Conservation (phyloP, 2,888 invertebrate genomes). For the Cybosia mesomella region DNA sequence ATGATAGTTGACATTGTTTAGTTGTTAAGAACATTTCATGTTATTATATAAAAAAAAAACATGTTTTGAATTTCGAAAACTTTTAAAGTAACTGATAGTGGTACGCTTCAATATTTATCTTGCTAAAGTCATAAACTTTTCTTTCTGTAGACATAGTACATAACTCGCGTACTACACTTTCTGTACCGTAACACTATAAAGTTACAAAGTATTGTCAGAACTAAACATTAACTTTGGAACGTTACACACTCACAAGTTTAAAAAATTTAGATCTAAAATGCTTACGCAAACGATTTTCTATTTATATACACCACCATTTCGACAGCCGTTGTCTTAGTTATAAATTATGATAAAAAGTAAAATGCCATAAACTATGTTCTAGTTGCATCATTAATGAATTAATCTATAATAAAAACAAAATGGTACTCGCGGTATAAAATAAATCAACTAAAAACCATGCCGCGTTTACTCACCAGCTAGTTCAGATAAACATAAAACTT, state of each 20-base stretch:
- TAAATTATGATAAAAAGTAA: neutral
- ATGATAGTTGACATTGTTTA: no score
- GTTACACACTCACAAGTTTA: neutral
- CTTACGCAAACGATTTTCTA: no score
- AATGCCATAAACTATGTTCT: neutral
- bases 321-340: neutral
- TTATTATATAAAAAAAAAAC: no score
- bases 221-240: neutral
- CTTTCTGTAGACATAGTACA: neutral
- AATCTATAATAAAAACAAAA: neutral
- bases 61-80: no score
- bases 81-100: neutral
- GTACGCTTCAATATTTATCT: neutral
- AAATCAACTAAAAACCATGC: neutral
- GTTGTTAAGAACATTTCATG: no score
- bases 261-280: neutral
- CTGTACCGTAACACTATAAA: neutral
- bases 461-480: constrained; percentile 45
- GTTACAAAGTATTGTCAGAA: neutral
- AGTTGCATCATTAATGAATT: neutral
- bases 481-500: constrained; percentile 57
- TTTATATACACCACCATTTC: neutral
- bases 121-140: neutral
- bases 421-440: neutral
- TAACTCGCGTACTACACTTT: neutral